Evolutionary conservation across 2,888 invertebrate species (phyloP).

Genomic region (Gerris lacustris): DNA sequence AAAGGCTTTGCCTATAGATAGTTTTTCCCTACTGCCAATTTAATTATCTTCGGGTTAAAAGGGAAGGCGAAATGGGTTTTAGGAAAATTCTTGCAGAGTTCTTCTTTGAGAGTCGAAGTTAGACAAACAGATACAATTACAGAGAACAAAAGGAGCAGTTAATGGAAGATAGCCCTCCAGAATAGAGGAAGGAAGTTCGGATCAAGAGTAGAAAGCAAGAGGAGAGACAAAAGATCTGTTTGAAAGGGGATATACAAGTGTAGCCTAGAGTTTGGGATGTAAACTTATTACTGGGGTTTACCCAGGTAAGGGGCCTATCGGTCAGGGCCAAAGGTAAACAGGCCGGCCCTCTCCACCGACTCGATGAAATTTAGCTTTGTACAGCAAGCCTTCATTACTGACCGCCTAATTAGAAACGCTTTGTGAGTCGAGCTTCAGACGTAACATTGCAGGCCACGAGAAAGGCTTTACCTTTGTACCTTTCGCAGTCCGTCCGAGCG

Average conservation of each 20-base stretch:
- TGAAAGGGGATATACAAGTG: not conserved
- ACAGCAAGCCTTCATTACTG: not conserved
- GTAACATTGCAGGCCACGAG: not conserved
- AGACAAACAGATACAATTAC: slow-evolving; percentile 5
- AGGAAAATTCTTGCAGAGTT: not conserved
- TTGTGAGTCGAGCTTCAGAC: not conserved
- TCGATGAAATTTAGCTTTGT: not conserved
- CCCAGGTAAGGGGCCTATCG: slow-evolving; percentile 1
- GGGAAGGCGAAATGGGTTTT: not conserved
- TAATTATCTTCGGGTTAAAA: not conserved
- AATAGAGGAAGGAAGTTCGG: too few species aligned
- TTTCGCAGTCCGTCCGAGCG: not conserved
- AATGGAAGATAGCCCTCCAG: not conserved
- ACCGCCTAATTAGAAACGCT: slow-evolving; percentile 2
- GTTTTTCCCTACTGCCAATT: not conserved
- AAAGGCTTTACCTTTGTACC: not conserved
- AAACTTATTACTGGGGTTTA: not conserved
- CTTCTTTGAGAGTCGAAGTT: not conserved
- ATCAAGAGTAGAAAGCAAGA: not conserved
- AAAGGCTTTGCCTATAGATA: too few species aligned
- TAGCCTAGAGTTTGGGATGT: not conserved
- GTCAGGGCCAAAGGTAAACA: not conserved
- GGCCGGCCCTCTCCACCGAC: not conserved
- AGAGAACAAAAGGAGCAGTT: slow-evolving; percentile 1
- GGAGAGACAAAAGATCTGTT: not conserved